Evolutionary conservation across 2,888 invertebrate genomes (phyloP).

Genomic region (Seladonia tumulorum): DNA sequence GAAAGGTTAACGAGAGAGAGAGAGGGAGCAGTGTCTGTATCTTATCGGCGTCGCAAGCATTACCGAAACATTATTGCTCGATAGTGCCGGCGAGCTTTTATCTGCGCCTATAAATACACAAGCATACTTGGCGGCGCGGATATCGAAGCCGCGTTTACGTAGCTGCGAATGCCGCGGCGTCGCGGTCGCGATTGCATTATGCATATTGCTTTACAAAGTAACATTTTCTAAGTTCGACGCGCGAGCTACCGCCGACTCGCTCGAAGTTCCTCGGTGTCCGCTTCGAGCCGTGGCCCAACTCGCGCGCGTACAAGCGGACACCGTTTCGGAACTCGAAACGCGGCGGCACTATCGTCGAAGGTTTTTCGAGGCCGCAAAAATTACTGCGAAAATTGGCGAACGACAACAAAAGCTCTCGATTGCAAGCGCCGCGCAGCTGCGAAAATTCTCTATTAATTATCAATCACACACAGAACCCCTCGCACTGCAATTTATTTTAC

Average conservation of each 20-base stretch:
- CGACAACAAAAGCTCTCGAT: slow-evolving; percentile 18
- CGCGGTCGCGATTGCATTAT: not conserved
- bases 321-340: not conserved
- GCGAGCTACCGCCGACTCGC: not conserved
- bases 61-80: slow-evolving; percentile 62
- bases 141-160: slow-evolving; percentile 23
- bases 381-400: not conserved
- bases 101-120: slow-evolving; percentile 59
- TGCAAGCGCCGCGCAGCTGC: not conserved
- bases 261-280: not conserved
- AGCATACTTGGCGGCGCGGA: slow-evolving; percentile 23
- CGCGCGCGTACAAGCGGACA: not conserved
- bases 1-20: slow-evolving; percentile 33
- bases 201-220: not conserved
- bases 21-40: slow-evolving; percentile 28
- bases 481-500: no score
- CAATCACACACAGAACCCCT: no score
- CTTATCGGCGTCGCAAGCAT: slow-evolving; percentile 58
- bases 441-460: no score
- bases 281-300: no score
- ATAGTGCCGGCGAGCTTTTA: slow-evolving; percentile 64
- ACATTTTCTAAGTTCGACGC: not conserved
- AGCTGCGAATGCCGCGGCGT: not conserved
- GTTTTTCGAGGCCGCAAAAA: slow-evolving; percentile 8
- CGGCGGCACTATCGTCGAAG: not conserved